Conservation (phyloP, 1,140 invertebrate genomes). For the Saccostrea cuccullata region DNA sequence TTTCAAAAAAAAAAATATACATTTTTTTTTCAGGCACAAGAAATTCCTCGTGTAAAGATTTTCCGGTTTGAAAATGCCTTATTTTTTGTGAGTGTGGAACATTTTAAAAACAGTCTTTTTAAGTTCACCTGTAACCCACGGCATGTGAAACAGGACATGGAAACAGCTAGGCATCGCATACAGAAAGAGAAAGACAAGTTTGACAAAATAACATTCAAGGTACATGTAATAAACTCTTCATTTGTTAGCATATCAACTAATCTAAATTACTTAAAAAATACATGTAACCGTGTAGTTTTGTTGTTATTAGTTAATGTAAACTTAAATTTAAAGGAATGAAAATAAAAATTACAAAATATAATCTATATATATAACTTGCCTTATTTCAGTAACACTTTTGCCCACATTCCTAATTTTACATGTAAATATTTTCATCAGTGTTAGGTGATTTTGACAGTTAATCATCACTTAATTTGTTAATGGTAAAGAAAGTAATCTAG, state of each 20-base stretch:
- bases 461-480: too few relatives aligned
- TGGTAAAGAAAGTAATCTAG: too few relatives aligned
- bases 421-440: too few relatives aligned
- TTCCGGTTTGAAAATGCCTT: constrained; percentile 77
- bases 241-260: neutral
- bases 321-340: too few relatives aligned
- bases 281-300: too few relatives aligned
- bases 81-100: constrained; percentile 77
- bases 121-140: constrained; percentile 71
- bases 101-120: constrained; percentile 74
- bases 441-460: too few relatives aligned
- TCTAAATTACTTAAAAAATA: neutral
- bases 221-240: neutral
- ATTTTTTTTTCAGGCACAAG: constrained; percentile 73
- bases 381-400: too few relatives aligned
- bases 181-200: constrained; percentile 33
- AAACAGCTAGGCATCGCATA: constrained; percentile 53
- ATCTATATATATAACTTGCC: too few relatives aligned
- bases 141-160: constrained; percentile 65
- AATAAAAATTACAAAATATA: too few relatives aligned
- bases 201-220: constrained; percentile 12
- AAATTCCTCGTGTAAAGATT: constrained; percentile 78
- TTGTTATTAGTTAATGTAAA: too few relatives aligned
- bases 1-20: neutral
- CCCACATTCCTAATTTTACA: too few relatives aligned